Evolutionary conservation across 2,888 invertebrate genomes (phyloP).

Genomic region (Drosophila atroscutellata): DNA sequence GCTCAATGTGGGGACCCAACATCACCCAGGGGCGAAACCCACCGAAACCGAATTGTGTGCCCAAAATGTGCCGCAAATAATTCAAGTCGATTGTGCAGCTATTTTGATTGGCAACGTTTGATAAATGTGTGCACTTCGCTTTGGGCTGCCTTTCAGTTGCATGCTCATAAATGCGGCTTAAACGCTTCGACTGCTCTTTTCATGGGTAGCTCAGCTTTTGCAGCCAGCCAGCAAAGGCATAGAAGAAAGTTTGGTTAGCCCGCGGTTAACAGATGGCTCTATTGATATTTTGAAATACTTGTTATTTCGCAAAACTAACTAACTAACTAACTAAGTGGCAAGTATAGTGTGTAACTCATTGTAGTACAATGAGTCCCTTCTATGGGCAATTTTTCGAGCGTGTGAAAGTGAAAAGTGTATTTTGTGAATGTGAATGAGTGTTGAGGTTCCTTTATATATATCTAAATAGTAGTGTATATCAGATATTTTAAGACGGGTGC

Average conservation of each 20-base stretch:
- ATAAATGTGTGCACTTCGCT: conserved; percentile 57
- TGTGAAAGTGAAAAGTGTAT: background rate
- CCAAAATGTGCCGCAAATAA: conserved; percentile 68
- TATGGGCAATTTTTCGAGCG: background rate
- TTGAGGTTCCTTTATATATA: too few species aligned
- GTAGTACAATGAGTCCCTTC: background rate
- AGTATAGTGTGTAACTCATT: background rate
- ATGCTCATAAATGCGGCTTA: conserved; percentile 25
- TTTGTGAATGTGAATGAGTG: background rate
- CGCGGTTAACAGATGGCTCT: background rate
- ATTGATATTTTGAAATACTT: background rate
- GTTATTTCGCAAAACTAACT: background rate
- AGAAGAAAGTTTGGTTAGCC: background rate
- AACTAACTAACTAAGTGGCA: background rate
- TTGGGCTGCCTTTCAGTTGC: conserved; percentile 38
- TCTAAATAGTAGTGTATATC: background rate
- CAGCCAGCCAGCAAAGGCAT: background rate
- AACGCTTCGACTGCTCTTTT: conserved; percentile 11
- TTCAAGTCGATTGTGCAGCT: conserved; percentile 60
- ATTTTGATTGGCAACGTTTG: conserved; percentile 72
- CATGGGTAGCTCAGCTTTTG: conserved; percentile 8
- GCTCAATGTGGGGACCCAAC: conserved; percentile 7
- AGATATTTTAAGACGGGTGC: background rate
- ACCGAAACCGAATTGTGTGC: conserved; percentile 44
- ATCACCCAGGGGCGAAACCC: conserved; percentile 14